Percentiles rank a stretch among this genome's conserved stretches.
These are phyloP conservation scores for Mormyrus proboscirostris DNA, from an alignment of 2,797 vertebrate species.

Conservation along the genomic window DNA sequence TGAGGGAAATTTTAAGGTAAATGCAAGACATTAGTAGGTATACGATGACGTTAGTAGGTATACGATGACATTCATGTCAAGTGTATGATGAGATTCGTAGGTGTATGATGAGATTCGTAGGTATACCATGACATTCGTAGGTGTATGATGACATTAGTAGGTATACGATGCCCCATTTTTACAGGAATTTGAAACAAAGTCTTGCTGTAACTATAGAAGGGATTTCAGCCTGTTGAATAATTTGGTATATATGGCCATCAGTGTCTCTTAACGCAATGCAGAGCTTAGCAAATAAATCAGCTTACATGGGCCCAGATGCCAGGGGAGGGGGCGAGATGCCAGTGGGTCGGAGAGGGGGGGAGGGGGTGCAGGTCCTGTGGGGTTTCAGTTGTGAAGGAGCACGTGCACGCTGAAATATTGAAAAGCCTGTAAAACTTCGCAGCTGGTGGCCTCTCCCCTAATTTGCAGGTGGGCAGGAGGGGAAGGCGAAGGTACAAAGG, in stretches of 20 bases:
- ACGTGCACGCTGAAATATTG: constrained; percentile 42
- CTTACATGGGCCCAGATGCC: constrained; percentile 51
- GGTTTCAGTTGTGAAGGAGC: constrained; percentile 35
- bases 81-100: too few species aligned
- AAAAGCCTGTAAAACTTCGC: constrained; percentile 40
- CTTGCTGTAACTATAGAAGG: constrained; percentile 37
- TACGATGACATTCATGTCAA: too few species aligned
- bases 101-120: background rate
- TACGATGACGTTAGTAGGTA: background rate
- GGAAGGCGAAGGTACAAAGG: constrained; percentile 27
- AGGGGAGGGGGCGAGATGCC: background rate
- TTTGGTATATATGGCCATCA: constrained; percentile 56
- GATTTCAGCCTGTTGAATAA: constrained; percentile 45
- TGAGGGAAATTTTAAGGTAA: background rate
- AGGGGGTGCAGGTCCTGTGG: constrained; percentile 20
- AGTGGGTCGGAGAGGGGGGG: constrained; percentile 28
- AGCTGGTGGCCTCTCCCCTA: constrained; percentile 38
- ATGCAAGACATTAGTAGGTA: background rate
- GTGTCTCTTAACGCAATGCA: constrained; percentile 58
- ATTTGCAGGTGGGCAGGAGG: constrained; percentile 32
- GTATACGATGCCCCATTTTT: background rate
- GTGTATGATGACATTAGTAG: background rate
- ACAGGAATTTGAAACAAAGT: background rate
- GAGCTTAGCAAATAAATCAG: constrained; percentile 59
- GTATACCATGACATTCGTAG: background rate